phyloP scores from a whole-genome alignment of 2,113 vertebrate genomes.

The Tretioscincus oriximinensis region DNA sequence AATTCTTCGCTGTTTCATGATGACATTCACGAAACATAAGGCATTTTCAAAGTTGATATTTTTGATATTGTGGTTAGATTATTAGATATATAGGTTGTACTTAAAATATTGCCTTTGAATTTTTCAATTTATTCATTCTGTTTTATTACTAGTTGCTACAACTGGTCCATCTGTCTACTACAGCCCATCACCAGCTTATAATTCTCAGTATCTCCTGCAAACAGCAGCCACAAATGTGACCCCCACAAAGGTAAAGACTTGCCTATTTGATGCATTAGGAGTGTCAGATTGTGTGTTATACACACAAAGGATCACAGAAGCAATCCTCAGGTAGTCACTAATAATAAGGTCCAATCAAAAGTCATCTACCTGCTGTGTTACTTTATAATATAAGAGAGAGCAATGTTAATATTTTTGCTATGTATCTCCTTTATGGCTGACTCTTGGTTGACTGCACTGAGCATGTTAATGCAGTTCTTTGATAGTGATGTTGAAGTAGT shows the following conservation, averaged over 20 bases:
- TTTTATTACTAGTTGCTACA: slow-evolving; percentile 81
- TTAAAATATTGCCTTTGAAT: background rate
- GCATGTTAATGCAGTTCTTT: too few species aligned
- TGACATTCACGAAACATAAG: background rate
- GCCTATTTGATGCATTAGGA: background rate
- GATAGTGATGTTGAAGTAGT: too few species aligned
- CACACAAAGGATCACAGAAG: too few species aligned
- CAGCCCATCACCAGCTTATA: slow-evolving; percentile 92
- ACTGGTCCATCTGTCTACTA: slow-evolving; percentile 89
- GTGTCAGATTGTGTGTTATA: too few species aligned
- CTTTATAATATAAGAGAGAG: background rate
- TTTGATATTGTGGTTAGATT: background rate
- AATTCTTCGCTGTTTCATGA: background rate
- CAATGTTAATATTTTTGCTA: background rate
- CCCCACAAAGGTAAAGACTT: slow-evolving; percentile 86
- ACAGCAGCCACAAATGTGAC: slow-evolving; percentile 88
- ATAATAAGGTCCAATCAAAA: too few species aligned
- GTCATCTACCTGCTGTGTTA: background rate
- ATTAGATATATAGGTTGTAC: background rate
- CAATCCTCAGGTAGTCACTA: too few species aligned
- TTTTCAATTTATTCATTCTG: background rate
- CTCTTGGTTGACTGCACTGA: too few species aligned
- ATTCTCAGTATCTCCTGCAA: slow-evolving; percentile 92
- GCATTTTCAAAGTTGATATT: background rate
- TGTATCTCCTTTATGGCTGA: too few species aligned